Percentiles rank a stretch among this genome's conserved stretches.
phyloP scores from a whole-genome alignment of 2,888 invertebrate species.

The Erynnis tages region DNA sequence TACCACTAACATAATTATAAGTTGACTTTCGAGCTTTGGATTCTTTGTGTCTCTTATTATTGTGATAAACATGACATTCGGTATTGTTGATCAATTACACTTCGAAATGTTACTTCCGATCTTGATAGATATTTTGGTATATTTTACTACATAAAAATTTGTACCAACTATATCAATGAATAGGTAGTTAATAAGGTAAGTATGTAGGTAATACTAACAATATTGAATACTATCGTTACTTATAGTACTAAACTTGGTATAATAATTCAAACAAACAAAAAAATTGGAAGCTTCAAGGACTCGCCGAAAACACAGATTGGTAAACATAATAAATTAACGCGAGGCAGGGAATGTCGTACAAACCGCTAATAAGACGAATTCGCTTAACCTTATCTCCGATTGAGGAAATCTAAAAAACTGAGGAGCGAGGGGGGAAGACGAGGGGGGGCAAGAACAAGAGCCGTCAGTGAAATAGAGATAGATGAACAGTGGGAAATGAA shows the following conservation, averaged over 20 bases:
- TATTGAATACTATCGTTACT: too few relatives aligned
- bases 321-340: constrained; percentile 62
- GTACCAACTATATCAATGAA: too few relatives aligned
- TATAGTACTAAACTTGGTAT: too few relatives aligned
- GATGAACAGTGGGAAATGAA: constrained; percentile 83
- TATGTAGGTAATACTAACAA: too few relatives aligned
- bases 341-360: constrained; percentile 62
- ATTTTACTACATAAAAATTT: too few relatives aligned
- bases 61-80: constrained; percentile 68
- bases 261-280: too few relatives aligned
- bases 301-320: too few relatives aligned
- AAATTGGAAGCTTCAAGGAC: too few relatives aligned
- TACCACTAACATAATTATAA: constrained; percentile 73
- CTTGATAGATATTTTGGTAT: neutral
- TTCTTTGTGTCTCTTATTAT: constrained; percentile 71
- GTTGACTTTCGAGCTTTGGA: constrained; percentile 66
- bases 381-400: constrained; percentile 80
- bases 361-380: constrained; percentile 75
- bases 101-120: constrained; percentile 56
- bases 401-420: constrained; percentile 78
- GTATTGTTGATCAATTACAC: constrained; percentile 66
- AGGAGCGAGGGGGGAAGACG: constrained; percentile 41
- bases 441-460: constrained; percentile 75
- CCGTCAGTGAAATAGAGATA: constrained; percentile 82
- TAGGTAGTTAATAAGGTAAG: too few relatives aligned